Percentiles rank a stretch among this genome's conserved stretches.
Evolutionary conservation across 2,888 invertebrate species (phyloP).

Genomic region (Danaus chrysippus): DNA sequence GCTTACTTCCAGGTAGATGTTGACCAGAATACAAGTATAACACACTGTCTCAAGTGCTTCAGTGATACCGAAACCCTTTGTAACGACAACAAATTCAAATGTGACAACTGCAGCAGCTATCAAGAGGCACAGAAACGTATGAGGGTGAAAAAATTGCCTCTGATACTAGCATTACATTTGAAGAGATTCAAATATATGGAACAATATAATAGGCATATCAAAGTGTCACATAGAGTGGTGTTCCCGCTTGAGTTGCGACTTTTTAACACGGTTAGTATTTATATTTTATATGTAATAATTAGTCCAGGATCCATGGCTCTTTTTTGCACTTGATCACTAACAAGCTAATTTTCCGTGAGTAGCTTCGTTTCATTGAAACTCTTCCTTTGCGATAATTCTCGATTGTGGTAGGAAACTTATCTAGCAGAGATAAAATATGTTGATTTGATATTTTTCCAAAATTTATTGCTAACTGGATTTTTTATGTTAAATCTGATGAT

Average conservation of each 20-base stretch:
- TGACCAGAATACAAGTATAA: constrained; percentile 99
- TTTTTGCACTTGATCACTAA: too few species aligned
- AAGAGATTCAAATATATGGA: constrained; percentile 99
- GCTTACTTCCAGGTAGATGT: constrained; percentile 91
- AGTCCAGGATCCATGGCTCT: too few species aligned
- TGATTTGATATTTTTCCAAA: too few species aligned
- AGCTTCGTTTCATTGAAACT: too few species aligned
- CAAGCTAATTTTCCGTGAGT: too few species aligned
- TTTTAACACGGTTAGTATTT: constrained; percentile 94
- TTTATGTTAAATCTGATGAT: too few species aligned
- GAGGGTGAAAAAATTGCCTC: constrained; percentile 98
- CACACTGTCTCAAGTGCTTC: constrained; percentile 98
- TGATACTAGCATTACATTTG: constrained; percentile 97
- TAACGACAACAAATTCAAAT: constrained; percentile 99
- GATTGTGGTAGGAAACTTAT: too few species aligned
- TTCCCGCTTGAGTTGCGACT: constrained; percentile 98
- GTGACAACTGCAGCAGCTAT: constrained; percentile 99
- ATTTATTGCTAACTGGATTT: too few species aligned
- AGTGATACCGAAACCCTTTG: constrained; percentile 99
- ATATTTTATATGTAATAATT: constrained; percentile 32
- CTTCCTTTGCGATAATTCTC: too few species aligned
- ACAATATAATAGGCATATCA: constrained; percentile 98
- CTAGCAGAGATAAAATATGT: too few species aligned
- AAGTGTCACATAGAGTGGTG: constrained; percentile 99
- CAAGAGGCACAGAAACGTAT: constrained; percentile 99